phyloP scores from a whole-genome alignment of 2,113 vertebrate genomes.

The Eclectus roratus region DNA sequence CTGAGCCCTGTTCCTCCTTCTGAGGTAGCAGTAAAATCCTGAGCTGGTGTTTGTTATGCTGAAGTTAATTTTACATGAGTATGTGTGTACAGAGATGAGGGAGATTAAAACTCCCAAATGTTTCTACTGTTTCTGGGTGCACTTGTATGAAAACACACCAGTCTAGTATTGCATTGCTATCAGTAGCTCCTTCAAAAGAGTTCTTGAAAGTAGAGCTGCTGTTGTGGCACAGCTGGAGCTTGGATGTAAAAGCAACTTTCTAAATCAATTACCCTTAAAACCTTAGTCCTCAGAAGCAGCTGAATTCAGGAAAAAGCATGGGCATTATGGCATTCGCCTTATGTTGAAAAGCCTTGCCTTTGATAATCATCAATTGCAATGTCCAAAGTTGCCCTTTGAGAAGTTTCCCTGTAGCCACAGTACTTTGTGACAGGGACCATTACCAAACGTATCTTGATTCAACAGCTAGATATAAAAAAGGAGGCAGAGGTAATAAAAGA shows the following conservation, averaged over 20 bases:
- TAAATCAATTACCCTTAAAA: background rate
- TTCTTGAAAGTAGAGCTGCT: background rate
- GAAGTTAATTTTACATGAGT: background rate
- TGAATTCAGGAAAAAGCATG: background rate
- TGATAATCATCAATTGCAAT: background rate
- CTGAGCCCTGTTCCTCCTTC: conserved; percentile 1
- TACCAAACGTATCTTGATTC: background rate
- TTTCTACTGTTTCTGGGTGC: background rate
- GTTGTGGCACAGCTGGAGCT: background rate
- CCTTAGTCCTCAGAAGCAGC: background rate
- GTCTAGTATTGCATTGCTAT: background rate
- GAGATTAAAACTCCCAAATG: background rate
- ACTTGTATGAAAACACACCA: background rate
- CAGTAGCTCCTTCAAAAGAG: background rate
- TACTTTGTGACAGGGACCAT: background rate
- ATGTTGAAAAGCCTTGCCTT: background rate
- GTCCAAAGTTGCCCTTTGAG: background rate
- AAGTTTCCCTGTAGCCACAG: background rate
- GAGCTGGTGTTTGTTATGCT: background rate
- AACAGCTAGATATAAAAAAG: background rate
- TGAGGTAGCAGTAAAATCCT: background rate
- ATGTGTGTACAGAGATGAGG: background rate
- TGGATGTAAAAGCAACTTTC: background rate
- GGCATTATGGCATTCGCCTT: background rate
- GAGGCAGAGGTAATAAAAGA: background rate